Percentiles rank a stretch among this genome's conserved stretches.
Evolutionary conservation across 2,113 vertebrate species (phyloP).

Genomic region (Synchiropus splendidus): DNA sequence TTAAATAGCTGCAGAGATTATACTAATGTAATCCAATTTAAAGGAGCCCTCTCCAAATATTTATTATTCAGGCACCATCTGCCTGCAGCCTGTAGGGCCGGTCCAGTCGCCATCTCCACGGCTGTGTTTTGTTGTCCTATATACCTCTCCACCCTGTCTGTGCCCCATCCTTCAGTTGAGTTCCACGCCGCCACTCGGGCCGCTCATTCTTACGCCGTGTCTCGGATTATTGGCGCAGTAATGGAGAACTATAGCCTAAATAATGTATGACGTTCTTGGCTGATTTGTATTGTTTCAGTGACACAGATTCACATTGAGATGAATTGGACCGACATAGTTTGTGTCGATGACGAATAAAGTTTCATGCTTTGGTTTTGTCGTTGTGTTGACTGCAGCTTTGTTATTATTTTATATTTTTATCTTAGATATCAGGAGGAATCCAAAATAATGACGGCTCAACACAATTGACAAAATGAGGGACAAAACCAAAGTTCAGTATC

Average conservation of each 20-base stretch:
- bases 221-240: slow-evolving; percentile 1
- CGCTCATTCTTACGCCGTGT: slow-evolving; percentile 12
- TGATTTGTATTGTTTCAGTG: slow-evolving; percentile 18
- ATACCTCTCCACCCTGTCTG: slow-evolving; percentile 28
- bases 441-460: no score
- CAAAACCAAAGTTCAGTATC: no score
- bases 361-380: no score
- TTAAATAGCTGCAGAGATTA: slow-evolving; percentile 64
- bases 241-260: slow-evolving; percentile 27
- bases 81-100: slow-evolving; percentile 53
- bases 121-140: slow-evolving; percentile 40
- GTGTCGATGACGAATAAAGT: no score
- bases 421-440: no score
- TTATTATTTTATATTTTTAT: no score
- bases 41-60: slow-evolving; percentile 61
- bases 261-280: slow-evolving; percentile 29
- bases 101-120: slow-evolving; percentile 32
- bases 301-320: no score
- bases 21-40: slow-evolving; percentile 70
- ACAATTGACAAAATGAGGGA: no score
- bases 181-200: slow-evolving; percentile 13
- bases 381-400: no score
- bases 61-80: slow-evolving; percentile 66
- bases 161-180: slow-evolving; percentile 13
- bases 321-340: no score